Evolutionary conservation across 2,888 invertebrate genomes (phyloP), one percentile per base, ranked within the genome.

Genomic region (Timema podura): DNA sequence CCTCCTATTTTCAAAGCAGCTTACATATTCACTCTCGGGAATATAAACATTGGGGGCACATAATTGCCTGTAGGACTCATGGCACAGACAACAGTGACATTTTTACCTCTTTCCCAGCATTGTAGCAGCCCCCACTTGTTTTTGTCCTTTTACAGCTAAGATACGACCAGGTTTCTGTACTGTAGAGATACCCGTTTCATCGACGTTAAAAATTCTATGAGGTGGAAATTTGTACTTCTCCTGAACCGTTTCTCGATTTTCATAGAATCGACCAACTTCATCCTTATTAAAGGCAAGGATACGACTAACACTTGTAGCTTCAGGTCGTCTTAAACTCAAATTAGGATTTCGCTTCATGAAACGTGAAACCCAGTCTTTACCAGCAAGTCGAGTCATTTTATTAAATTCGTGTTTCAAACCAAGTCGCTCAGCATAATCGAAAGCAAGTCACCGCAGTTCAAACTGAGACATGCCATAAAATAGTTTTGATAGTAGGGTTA

Each of bases 11-110:
- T 78, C 10, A 83, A 76, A 0, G 73, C 71, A 11, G 79, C 78
- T 61, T 78, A 79, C 79, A 81, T 61, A n/a, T 61, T 68, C 13
- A 47, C 48, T 10, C 48, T 48, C 45, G 81, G 81, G 70, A 79
- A 83, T 65, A 83, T 82, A 75, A 83, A 82, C 81, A 83, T 81
- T 5, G 82, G 82, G 7, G 82, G 82, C 47, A 83, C 76, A 74
- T 75, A 82, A 11, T 71, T 67, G 9, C 82, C 79, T 64, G 79
- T 76, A 73, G 79, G 78, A 75, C 77, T 82, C 77, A 82, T 79
- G 15, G 80, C 77, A 76, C 80, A 82, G 66, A 81, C 64, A n/a
- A 81, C 70, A 5, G 82, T 83, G 5, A 82, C 79, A 61, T 79
- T 73, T 75, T 72, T 76, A 77, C 81, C 81, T 75, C 79, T 76